Evolutionary conservation across 2,888 invertebrate species (phyloP).

Genomic region (Coecobrya sp.): DNA sequence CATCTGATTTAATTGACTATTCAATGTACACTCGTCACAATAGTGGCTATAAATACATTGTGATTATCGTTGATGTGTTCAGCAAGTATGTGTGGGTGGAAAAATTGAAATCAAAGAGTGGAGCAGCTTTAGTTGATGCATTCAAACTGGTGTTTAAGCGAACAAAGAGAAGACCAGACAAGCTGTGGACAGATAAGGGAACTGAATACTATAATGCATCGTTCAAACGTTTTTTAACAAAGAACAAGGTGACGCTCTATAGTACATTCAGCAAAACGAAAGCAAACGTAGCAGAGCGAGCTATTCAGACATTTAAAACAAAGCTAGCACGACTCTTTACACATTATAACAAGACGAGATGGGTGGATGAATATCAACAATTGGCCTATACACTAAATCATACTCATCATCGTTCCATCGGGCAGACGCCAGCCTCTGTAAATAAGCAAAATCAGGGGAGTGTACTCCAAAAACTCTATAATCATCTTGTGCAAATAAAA

Average conservation of each 20-base stretch:
- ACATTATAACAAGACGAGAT: not conserved
- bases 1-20: constrained; percentile 28
- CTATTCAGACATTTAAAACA: constrained; percentile 31
- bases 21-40: not conserved
- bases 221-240: not conserved
- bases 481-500: not conserved
- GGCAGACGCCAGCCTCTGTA: constrained; percentile 1
- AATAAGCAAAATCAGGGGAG: constrained; percentile 33
- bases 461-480: constrained; percentile 5
- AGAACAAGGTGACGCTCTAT: not conserved
- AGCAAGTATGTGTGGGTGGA: constrained; percentile 15
- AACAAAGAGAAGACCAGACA: constrained; percentile 22
- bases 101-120: not conserved
- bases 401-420: constrained; percentile 30
- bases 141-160: constrained; percentile 41
- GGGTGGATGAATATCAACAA: not conserved
- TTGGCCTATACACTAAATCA: constrained; percentile 22
- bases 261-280: constrained; percentile 35
- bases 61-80: not conserved
- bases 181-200: constrained; percentile 51
- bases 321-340: constrained; percentile 26
- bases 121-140: not conserved
- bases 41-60: not conserved
- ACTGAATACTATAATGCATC: not conserved
- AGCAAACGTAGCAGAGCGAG: constrained; percentile 25